These are phyloP conservation scores for Poecilia picta DNA, from an alignment of 2,797 vertebrate genomes.

Conservation along the genomic window DNA sequence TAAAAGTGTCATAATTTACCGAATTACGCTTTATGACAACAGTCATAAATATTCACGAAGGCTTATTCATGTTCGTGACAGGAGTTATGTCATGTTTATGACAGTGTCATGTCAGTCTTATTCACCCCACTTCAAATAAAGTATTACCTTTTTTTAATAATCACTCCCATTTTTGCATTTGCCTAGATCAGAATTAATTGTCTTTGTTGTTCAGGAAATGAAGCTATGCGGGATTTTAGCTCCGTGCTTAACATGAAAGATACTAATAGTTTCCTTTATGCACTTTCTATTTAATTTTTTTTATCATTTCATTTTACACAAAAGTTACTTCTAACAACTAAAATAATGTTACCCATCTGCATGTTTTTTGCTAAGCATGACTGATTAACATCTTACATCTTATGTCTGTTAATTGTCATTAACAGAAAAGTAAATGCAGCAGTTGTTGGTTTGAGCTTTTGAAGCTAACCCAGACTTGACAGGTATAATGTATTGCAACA, in stretches of 20 bases:
- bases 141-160: constrained; percentile 64
- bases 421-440: not conserved
- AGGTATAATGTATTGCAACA: not conserved
- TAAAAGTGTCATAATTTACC: too few relatives aligned
- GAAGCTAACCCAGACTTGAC: not conserved
- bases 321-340: too few relatives aligned
- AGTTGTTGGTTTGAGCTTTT: not conserved
- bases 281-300: not conserved
- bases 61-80: too few relatives aligned
- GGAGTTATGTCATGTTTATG: too few relatives aligned
- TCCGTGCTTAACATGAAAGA: not conserved
- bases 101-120: too few relatives aligned
- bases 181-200: constrained; percentile 23
- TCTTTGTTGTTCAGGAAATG: constrained; percentile 31
- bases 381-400: not conserved
- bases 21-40: too few relatives aligned
- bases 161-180: constrained; percentile 35
- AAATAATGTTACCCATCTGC: not conserved
- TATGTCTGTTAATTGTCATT: too few relatives aligned
- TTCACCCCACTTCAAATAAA: too few relatives aligned
- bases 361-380: not conserved
- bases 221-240: constrained; percentile 11
- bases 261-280: not conserved
- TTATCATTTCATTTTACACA: not conserved
- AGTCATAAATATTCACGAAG: too few relatives aligned